These are phyloP conservation scores for Gryon sp. DNA, from an alignment of 1,140 invertebrate genomes.

Conservation along the genomic window DNA sequence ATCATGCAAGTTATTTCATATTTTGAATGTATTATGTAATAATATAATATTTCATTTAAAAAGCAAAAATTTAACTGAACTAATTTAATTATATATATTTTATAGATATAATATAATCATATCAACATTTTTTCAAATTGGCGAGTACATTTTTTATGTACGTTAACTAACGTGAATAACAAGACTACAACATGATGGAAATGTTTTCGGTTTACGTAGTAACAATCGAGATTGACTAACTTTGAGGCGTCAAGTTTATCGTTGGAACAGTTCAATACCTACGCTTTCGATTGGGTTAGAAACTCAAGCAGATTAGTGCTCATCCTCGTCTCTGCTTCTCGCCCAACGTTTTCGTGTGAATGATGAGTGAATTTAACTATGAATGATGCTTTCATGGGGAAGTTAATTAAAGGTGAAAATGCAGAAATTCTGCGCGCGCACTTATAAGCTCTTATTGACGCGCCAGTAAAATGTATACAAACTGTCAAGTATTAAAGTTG, in stretches of 20 bases:
- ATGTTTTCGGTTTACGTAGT: constrained; percentile 24
- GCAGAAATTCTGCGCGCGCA: constrained; percentile 8
- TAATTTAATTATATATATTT: too few relatives aligned
- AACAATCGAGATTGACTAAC: constrained; percentile 47
- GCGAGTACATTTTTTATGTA: not conserved
- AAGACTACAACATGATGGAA: too few relatives aligned
- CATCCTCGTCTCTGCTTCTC: constrained; percentile 10
- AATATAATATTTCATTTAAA: too few relatives aligned
- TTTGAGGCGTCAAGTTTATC: constrained; percentile 50
- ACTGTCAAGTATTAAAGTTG: constrained; percentile 28
- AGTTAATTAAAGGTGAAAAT: constrained; percentile 56
- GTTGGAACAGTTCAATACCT: constrained; percentile 48
- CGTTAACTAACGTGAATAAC: too few relatives aligned
- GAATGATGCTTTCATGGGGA: constrained; percentile 53
- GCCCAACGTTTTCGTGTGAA: constrained; percentile 24
- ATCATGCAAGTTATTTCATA: too few relatives aligned
- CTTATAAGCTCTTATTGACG: constrained; percentile 12
- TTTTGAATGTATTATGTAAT: too few relatives aligned
- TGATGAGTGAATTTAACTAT: constrained; percentile 57
- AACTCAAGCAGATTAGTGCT: constrained; percentile 54
- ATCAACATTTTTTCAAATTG: too few relatives aligned
- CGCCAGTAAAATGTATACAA: constrained; percentile 26
- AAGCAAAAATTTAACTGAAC: too few relatives aligned
- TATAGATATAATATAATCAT: too few relatives aligned
- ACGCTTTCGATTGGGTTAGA: constrained; percentile 45